Base-by-base conservation (phyloP, 2,888 invertebrate species). In the Colostygia pectinataria region DNA sequence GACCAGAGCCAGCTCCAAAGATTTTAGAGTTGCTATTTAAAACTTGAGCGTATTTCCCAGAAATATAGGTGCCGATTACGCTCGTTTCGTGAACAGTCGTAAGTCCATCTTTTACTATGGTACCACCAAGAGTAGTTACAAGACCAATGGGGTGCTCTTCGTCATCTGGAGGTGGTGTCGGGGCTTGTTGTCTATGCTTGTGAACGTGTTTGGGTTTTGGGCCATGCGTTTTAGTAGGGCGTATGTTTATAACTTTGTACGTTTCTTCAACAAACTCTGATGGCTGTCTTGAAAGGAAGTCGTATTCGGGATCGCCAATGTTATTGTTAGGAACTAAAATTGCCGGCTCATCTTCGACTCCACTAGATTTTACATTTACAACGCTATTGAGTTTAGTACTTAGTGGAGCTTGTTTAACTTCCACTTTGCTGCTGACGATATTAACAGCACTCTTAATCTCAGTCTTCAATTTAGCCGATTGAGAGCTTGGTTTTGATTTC, bases 1-100 rank as follows among this genome's bases (percentile, higher is more conserved):
- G 91, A 1, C 85, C 89, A 36, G 79, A 59, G 23, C 50, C 50
- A 20, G 78, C 73, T 54, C 79, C 74, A 48, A 93, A 80, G 27
- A 95, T 83, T 69, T 93, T 94, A 0, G 96, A 95, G 28, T 95
- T 95, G 68, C 96, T 96, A 70, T 96, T 96, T 20, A 97, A 84
- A 6, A 95, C 94, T 83, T 97, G 97, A 2, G 97, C 96, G 77
- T 97, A 97, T 84, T 97, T 97, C 27, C 96, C 96, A 37, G 95
- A 94, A 66, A 97, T 95, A 72, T 94, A 95, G 2, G 97, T 96
- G 15, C 97, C 95, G 65, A 97, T 95, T n/a, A 97, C 96, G 74
- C 95, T 95, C 0, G 97, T 96, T 83, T 97, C 96, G 71, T 96
- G 95, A 4, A 97, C 93, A 0, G 96, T 96, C 3, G 96, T 96